These are phyloP conservation scores for Abrostola tripartita DNA, from an alignment of 2,888 invertebrate species.

Conservation along the genomic window DNA sequence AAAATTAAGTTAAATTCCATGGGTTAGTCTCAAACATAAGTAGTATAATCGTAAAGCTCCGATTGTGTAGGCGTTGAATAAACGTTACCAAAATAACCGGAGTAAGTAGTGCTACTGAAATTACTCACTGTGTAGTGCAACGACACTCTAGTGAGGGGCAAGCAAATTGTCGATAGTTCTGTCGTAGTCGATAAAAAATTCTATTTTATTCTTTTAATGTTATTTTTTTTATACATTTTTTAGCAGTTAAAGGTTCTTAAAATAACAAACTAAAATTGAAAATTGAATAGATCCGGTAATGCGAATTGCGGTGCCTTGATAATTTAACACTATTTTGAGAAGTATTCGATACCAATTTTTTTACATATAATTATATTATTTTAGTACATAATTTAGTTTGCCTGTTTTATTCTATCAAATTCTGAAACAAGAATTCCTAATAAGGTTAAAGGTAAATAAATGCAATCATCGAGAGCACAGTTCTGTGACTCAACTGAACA, in stretches of 20 bases:
- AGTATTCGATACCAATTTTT: too few species aligned
- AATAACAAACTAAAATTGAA: too few species aligned
- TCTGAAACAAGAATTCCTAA: too few species aligned
- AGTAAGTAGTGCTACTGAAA: constrained; percentile 76
- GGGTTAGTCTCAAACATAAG: constrained; percentile 1
- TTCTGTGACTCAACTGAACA: neutral
- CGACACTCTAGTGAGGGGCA: constrained; percentile 75
- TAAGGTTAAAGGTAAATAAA: too few species aligned
- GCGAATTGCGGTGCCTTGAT: too few species aligned
- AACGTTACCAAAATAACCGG: constrained; percentile 56
- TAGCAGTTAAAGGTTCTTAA: too few species aligned
- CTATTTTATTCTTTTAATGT: neutral
- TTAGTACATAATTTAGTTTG: too few species aligned
- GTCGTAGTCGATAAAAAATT: neutral
- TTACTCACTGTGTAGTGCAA: constrained; percentile 81
- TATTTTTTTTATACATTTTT: neutral
- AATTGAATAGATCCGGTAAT: too few species aligned
- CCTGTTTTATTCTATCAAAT: too few species aligned
- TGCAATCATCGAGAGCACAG: neutral
- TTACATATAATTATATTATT: too few species aligned
- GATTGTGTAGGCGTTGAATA: constrained; percentile 42
- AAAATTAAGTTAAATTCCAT: neutral
- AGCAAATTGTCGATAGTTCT: constrained; percentile 17
- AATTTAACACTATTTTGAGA: too few species aligned
- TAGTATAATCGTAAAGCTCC: constrained; percentile 18